Conservation (phyloP, 2,113 vertebrate genomes). For the Salvator merianae region DNA sequence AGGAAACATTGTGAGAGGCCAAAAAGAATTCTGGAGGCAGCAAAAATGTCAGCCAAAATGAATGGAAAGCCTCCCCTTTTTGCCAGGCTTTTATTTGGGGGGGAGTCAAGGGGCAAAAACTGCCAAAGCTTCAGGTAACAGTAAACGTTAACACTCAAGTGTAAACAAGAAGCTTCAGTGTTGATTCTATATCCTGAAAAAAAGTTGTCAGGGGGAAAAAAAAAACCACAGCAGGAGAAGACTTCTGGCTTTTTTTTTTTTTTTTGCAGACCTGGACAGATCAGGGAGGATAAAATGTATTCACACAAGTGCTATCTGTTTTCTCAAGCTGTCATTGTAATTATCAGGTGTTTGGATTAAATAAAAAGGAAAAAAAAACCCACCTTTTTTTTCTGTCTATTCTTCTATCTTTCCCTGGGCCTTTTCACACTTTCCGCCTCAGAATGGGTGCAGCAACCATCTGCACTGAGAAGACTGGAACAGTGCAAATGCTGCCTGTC, state of each 20-base stretch:
- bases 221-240: neutral
- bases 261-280: neutral
- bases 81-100: neutral
- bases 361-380: too few relatives aligned
- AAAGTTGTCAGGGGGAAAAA: neutral
- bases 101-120: neutral
- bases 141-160: neutral
- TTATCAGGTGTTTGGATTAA: too few relatives aligned
- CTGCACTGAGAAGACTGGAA: too few relatives aligned
- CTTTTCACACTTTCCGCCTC: too few relatives aligned
- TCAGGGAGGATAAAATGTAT: neutral
- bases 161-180: neutral
- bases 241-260: too few relatives aligned
- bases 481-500: too few relatives aligned
- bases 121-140: neutral
- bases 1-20: slow-evolving; percentile 38
- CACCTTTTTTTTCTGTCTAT: neutral
- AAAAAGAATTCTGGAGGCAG: slow-evolving; percentile 41
- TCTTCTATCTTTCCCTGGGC: too few relatives aligned
- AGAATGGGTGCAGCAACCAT: too few relatives aligned
- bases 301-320: neutral
- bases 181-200: neutral
- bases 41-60: slow-evolving; percentile 56
- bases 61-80: neutral
- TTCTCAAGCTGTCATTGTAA: too few relatives aligned